Percentiles rank a stretch among this genome's conserved stretches.
phyloP scores from a whole-genome alignment of 2,113 vertebrate species.

The Ardeotis arabs region DNA sequence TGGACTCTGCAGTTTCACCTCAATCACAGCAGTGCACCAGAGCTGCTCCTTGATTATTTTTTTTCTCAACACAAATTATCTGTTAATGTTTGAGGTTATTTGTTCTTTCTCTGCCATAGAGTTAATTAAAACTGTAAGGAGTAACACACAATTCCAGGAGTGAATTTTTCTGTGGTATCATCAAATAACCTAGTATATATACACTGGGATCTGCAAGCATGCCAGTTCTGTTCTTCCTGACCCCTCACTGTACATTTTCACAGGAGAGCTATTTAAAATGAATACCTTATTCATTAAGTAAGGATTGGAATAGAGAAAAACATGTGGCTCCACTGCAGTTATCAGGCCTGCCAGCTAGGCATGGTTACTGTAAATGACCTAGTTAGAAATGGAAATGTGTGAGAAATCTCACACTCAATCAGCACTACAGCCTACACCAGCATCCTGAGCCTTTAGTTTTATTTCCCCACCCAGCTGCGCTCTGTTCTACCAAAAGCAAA shows the following conservation, averaged over 20 bases:
- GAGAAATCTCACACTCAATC: background rate
- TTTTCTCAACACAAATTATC: background rate
- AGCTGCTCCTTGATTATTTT: background rate
- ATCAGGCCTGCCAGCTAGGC: background rate
- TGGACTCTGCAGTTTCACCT: background rate
- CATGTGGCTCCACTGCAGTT: background rate
- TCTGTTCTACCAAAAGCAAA: background rate
- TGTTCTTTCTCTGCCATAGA: background rate
- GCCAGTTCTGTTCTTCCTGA: background rate
- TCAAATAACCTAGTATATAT: rapidly evolving
- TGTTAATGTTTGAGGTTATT: background rate
- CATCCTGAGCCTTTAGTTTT: background rate
- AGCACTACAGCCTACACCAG: background rate
- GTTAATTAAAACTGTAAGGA: background rate
- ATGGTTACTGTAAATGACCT: background rate
- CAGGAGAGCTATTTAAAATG: background rate
- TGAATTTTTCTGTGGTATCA: background rate
- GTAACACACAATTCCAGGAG: background rate
- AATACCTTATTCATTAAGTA: background rate
- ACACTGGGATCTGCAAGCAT: background rate
- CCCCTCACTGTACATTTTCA: background rate
- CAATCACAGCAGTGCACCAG: background rate
- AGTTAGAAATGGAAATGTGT: background rate
- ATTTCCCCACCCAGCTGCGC: background rate
- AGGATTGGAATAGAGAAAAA: background rate